Percentiles rank a stretch among this genome's conserved stretches.
These are phyloP conservation scores for Manacus vitellinus DNA, from an alignment of 2,113 vertebrate genomes.

Conservation along the genomic window DNA sequence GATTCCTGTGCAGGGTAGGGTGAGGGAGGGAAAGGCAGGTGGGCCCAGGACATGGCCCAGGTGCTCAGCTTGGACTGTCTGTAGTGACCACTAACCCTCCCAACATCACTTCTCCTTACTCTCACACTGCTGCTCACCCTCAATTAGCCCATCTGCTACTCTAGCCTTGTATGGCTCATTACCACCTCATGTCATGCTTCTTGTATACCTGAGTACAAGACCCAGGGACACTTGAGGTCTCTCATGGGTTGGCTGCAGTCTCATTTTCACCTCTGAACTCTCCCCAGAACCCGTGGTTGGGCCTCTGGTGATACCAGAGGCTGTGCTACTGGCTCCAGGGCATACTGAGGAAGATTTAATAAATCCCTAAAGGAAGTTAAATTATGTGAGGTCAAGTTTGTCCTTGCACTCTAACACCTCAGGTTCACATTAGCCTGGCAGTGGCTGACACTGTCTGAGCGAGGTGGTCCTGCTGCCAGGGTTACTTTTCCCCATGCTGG, in stretches of 20 bases:
- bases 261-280: not conserved
- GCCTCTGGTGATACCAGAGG: not conserved
- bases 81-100: not conserved
- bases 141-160: not conserved
- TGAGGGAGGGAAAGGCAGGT: not conserved
- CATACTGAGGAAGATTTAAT: not conserved
- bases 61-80: not conserved
- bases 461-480: not conserved
- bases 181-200: not conserved
- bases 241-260: not conserved
- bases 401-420: not conserved
- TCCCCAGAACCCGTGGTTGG: not conserved
- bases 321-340: not conserved
- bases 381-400: not conserved
- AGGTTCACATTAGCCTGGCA: not conserved
- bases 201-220: not conserved
- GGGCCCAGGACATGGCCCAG: accelerated
- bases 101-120: not conserved
- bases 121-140: not conserved
- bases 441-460: not conserved
- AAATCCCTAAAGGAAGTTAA: not conserved
- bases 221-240: not conserved
- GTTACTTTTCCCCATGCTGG: not conserved
- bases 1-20: not conserved
- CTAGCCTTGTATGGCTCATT: not conserved